Base-by-base conservation (phyloP, 2,888 invertebrate genomes). In the Nomada fabriciana region DNA sequence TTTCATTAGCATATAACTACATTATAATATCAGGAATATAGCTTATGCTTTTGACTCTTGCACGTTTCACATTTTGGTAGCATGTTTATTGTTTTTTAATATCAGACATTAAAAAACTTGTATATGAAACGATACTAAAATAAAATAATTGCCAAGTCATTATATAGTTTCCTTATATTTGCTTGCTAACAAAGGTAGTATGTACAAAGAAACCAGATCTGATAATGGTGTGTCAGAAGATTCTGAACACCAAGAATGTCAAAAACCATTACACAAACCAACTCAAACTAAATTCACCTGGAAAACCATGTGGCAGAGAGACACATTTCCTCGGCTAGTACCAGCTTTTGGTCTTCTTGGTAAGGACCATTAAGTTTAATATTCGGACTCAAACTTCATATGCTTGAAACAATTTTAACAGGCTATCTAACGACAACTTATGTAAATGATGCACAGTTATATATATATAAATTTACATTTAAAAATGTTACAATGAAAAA, bases 261-360 rank as follows among this genome's bases (percentile, higher is more conserved):
- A 88, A 79, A 85, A 88, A 72, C 82, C 86, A 79, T 73, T 85
- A 63, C 91, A 89, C 84, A 92, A 89, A 87, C 92, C 91, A 63
- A 92, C 91, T 78, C 89, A 91, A 89, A 92, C 92, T 85, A 91
- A 88, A 87, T 92, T 91, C 80, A 86, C 90, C 83, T 92, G 91
- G 92, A 92, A 89, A 87, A 85, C 88, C 73, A 88, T 91, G 87
- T 92, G 92, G 92, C 90, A 91, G 85, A 89, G 89, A 86, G 91
- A 92, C 77, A 86, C 86, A 80, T 92, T 92, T 86, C 92, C 91
- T 83, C 87, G 92, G 86, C 89, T 91, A 89, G 86, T 92, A 82
- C 88, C 92, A 83, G 91, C 92, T 89, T 92, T 91, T 85, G 92
- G 92, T 86, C 89, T 92, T 82, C 85, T 92, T 87, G 92, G 91